Conservation (phyloP, 2,797 vertebrate genomes). For the Eulemur rubriventer region DNA sequence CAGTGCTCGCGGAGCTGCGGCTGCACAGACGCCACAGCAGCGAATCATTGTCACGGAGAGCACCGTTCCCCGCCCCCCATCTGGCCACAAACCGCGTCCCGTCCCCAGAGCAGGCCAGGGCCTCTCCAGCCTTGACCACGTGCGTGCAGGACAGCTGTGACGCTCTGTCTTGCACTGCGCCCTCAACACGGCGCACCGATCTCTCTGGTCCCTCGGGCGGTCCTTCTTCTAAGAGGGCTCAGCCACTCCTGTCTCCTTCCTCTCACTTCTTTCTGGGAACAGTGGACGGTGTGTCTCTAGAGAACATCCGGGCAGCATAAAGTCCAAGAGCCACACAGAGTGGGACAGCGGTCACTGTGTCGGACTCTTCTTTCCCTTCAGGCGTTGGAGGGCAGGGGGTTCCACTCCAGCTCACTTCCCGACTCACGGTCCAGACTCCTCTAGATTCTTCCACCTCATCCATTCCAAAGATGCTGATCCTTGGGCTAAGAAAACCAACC, state of each 20-base stretch:
- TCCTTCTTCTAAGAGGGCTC: background rate
- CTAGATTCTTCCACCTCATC: no score
- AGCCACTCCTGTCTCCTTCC: background rate
- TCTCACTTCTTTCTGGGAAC: background rate
- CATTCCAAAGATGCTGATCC: background rate
- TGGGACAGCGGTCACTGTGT: accelerated
- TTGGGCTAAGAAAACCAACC: background rate
- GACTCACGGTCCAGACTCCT: background rate
- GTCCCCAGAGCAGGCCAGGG: background rate
- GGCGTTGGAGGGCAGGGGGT: background rate
- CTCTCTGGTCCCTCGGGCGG: accelerated
- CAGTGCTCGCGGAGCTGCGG: accelerated
- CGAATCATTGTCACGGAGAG: background rate
- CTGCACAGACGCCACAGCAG: accelerated
- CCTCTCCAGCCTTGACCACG: background rate
- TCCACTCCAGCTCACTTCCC: background rate
- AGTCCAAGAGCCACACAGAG: background rate
- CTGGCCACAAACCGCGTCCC: accelerated
- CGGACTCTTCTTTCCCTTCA: background rate
- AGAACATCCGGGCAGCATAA: background rate
- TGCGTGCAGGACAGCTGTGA: accelerated
- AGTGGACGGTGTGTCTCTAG: accelerated
- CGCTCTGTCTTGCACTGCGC: accelerated
- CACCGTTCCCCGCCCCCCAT: background rate
- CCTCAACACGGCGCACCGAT: accelerated